Evolutionary conservation across 1,140 invertebrate species (phyloP).

Genomic region (Temnothorax nylanderi): DNA sequence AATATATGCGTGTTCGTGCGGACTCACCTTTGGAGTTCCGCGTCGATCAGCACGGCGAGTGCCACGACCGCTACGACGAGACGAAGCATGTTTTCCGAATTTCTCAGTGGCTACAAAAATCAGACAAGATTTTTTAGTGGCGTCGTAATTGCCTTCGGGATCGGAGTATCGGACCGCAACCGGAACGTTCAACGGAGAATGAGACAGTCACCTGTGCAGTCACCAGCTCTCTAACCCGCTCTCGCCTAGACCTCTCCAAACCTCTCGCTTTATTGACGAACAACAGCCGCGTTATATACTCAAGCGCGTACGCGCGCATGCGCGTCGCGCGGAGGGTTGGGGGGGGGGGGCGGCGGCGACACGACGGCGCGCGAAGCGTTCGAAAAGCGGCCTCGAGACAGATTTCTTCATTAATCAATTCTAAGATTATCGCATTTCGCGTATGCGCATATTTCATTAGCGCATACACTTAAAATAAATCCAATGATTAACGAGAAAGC

Average conservation of each 20-base stretch:
- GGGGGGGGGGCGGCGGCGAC: no score
- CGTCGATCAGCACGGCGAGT: conserved; percentile 62
- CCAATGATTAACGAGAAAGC: background rate
- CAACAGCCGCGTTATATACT: conserved; percentile 11
- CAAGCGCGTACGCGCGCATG: background rate
- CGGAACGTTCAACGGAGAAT: background rate
- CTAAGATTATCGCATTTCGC: background rate
- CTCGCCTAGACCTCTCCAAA: no score
- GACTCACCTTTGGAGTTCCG: conserved; percentile 72
- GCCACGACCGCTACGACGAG: conserved; percentile 52
- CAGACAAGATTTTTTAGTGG: background rate
- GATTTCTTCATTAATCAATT: conserved; percentile 31
- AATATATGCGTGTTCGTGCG: background rate
- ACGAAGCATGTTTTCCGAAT: conserved; percentile 69
- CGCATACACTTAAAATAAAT: background rate
- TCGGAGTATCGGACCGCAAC: background rate
- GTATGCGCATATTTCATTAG: background rate
- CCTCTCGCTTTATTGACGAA: background rate
- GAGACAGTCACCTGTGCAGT: no score
- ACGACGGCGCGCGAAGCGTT: background rate
- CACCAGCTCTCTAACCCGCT: no score
- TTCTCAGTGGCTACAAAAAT: background rate
- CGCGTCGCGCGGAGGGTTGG: background rate
- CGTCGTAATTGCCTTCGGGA: background rate
- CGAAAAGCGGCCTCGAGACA: background rate